Conservation (phyloP, 1,140 invertebrate genomes). For the Drosophila navojoa region DNA sequence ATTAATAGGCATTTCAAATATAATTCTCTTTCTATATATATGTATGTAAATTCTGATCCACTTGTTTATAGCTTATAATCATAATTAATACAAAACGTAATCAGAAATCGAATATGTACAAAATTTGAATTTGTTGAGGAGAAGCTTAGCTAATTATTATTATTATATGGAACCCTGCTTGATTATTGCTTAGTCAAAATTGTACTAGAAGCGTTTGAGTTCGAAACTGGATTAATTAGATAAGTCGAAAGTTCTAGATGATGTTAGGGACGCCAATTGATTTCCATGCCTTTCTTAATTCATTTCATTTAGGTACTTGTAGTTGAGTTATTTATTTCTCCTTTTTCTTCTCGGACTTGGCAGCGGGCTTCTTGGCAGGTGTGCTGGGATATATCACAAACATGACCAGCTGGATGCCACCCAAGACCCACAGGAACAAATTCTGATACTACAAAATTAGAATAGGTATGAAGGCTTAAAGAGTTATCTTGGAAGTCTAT, state of each 20-base stretch:
- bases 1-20: slow-evolving; percentile 6
- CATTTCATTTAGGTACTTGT: neutral
- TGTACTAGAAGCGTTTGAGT: slow-evolving; percentile 19
- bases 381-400: slow-evolving; percentile 87
- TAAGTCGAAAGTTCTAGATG: slow-evolving; percentile 10
- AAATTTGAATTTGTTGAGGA: slow-evolving; percentile 1
- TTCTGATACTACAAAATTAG: slow-evolving; percentile 88
- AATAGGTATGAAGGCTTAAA: slow-evolving; percentile 3
- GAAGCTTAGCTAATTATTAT: slow-evolving; percentile 26
- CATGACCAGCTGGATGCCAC: slow-evolving; percentile 86
- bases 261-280: too few species aligned
- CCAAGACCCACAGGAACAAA: slow-evolving; percentile 86
- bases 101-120: neutral
- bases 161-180: slow-evolving; percentile 10
- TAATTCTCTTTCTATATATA: neutral
- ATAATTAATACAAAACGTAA: slow-evolving; percentile 1
- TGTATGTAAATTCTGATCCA: neutral
- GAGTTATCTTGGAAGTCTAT: neutral
- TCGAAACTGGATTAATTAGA: slow-evolving; percentile 24
- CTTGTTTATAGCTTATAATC: neutral
- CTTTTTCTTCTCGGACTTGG: slow-evolving; percentile 62
- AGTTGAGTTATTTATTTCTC: slow-evolving; percentile 45
- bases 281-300: too few species aligned
- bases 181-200: slow-evolving; percentile 6
- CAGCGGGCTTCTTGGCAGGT: slow-evolving; percentile 83